phyloP scores from a whole-genome alignment of 2,113 vertebrate species.

The Pan paniscus region DNA sequence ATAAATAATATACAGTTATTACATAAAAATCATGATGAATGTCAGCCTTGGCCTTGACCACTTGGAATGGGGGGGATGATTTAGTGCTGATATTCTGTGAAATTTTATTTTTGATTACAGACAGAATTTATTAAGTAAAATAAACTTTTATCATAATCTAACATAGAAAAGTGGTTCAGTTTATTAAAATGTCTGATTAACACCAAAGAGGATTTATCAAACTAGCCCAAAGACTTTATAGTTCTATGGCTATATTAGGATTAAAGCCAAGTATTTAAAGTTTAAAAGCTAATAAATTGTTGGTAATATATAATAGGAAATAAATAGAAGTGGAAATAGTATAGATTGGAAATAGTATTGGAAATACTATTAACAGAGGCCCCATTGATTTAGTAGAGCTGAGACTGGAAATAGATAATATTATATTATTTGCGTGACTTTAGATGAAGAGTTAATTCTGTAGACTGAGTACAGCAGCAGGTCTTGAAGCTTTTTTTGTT shows the following conservation, averaged over 20 bases:
- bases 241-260: not conserved
- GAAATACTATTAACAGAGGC: not conserved
- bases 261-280: slow-evolving; percentile 8
- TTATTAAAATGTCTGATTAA: not conserved
- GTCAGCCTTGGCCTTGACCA: not conserved
- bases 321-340: not conserved
- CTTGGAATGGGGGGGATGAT: not conserved
- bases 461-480: not conserved
- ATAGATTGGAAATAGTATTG: not conserved
- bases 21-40: not conserved
- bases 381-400: not conserved
- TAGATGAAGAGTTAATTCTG: not conserved
- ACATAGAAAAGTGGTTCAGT: not conserved
- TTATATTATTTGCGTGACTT: not conserved
- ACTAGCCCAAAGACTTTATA: not conserved
- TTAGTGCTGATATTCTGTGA: not conserved
- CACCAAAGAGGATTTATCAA: not conserved
- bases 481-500: not conserved
- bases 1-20: not conserved
- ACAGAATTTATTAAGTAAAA: not conserved
- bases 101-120: not conserved
- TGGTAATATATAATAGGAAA: not conserved
- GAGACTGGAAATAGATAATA: not conserved
- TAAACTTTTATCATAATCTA: not conserved
- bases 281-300: not conserved